phyloP scores from a whole-genome alignment of 2,113 vertebrate genomes.

The Dipodomys stephensi region DNA sequence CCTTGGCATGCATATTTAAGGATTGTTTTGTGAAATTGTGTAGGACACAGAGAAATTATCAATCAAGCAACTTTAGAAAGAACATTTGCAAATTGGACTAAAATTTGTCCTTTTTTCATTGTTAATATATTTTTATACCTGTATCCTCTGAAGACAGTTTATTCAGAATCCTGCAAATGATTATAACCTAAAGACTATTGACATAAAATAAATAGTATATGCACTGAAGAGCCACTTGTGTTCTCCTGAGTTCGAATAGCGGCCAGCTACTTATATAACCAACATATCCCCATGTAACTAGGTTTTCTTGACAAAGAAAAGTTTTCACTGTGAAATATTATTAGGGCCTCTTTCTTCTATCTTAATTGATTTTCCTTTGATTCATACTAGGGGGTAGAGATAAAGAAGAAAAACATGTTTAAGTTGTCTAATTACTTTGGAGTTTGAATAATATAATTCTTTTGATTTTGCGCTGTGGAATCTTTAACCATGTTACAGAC shows the following conservation, averaged over 20 bases:
- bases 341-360: constrained; percentile 19
- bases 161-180: background rate
- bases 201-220: constrained; percentile 12
- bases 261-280: background rate
- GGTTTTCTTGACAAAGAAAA: constrained; percentile 35
- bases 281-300: constrained; percentile 4
- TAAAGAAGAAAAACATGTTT: constrained; percentile 8
- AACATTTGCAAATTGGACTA: background rate
- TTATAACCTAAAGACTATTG: constrained; percentile 30
- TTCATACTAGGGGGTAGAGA: background rate
- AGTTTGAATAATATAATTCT: constrained; percentile 3
- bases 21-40: background rate
- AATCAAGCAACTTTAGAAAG: constrained; percentile 28
- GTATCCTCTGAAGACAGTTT: background rate
- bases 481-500: constrained; percentile 26
- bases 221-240: background rate
- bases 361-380: background rate
- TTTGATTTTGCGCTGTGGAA: constrained; percentile 31
- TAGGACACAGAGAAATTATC: constrained; percentile 13
- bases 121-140: background rate
- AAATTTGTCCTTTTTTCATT: constrained; percentile 43
- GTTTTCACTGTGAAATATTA: background rate
- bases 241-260: background rate
- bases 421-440: background rate
- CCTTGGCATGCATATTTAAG: background rate